phyloP scores from a whole-genome alignment of 2,113 vertebrate species.

The Phyllopteryx taeniolatus region DNA sequence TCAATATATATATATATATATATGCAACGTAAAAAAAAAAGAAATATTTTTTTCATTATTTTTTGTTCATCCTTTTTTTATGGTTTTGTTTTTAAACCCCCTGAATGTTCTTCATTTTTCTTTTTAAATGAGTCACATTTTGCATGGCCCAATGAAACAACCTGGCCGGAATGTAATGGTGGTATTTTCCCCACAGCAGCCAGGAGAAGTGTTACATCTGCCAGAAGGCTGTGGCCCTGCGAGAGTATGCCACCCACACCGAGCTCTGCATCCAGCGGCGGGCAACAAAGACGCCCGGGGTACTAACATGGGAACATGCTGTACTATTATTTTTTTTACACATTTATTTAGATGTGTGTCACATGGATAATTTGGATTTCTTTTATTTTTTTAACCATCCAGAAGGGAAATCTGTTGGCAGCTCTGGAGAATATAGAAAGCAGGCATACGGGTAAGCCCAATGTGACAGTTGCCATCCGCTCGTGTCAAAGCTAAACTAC shows the following conservation, averaged over 20 bases:
- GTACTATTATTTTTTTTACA: neutral
- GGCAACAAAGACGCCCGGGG: neutral
- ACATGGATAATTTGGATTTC: neutral
- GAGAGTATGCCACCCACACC: constrained; percentile 81
- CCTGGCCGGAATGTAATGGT: too few relatives aligned
- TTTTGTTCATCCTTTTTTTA: too few relatives aligned
- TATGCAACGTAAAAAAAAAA: too few relatives aligned
- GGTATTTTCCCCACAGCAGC: constrained; percentile 15
- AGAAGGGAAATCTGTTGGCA: constrained; percentile 63
- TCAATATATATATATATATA: too few relatives aligned
- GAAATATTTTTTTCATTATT: too few relatives aligned
- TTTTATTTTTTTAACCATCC: constrained; percentile 3
- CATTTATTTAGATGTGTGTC: neutral
- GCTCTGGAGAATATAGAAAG: constrained; percentile 66
- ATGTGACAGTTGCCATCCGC: neutral
- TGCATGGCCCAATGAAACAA: too few relatives aligned
- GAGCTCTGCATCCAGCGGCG: constrained; percentile 75
- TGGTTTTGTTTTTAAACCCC: too few relatives aligned
- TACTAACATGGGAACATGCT: neutral
- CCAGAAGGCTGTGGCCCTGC: constrained; percentile 72
- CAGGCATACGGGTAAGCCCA: constrained; percentile 45
- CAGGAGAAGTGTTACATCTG: constrained; percentile 88
- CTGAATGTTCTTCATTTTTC: too few relatives aligned
- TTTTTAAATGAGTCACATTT: too few relatives aligned
- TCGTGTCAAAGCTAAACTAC: neutral